Percentiles rank a stretch among this genome's conserved stretches.
Conservation (phyloP, 2,888 invertebrate species). For the Chloroclysta siterata region DNA sequence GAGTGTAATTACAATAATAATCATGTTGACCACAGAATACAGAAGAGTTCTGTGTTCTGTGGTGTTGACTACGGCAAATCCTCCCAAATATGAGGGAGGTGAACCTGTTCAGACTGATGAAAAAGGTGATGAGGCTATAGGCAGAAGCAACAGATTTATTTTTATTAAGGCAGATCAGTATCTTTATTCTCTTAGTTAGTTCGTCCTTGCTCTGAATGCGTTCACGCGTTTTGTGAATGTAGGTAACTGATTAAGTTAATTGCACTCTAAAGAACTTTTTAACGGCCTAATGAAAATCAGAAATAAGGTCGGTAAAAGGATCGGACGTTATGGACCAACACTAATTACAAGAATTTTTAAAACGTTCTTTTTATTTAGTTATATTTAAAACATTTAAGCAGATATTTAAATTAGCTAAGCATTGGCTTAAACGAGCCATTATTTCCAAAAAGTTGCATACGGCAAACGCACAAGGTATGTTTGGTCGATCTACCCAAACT, state of each 20-base stretch:
- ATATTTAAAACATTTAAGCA: too few relatives aligned
- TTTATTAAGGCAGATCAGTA: slow-evolving; percentile 1
- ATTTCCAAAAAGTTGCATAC: too few relatives aligned
- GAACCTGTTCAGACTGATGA: too few relatives aligned
- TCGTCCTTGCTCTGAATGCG: slow-evolving; percentile 40
- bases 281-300: slow-evolving; percentile 32
- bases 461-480: too few relatives aligned
- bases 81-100: too few relatives aligned
- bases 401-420: too few relatives aligned
- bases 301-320: slow-evolving; percentile 37
- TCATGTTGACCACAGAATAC: too few relatives aligned
- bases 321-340: slow-evolving; percentile 11
- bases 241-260: slow-evolving; percentile 35
- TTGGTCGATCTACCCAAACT: neutral
- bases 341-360: too few relatives aligned
- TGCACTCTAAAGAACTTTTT: slow-evolving; percentile 34
- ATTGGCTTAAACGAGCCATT: too few relatives aligned
- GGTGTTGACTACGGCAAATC: too few relatives aligned
- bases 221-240: slow-evolving; percentile 28
- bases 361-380: neutral
- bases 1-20: too few relatives aligned
- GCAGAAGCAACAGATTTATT: neutral
- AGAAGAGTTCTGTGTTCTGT: too few relatives aligned
- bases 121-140: neutral
- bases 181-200: neutral